These are phyloP conservation scores for Crotalus tigris DNA, from an alignment of 2,113 vertebrate genomes.

Conservation along the genomic window DNA sequence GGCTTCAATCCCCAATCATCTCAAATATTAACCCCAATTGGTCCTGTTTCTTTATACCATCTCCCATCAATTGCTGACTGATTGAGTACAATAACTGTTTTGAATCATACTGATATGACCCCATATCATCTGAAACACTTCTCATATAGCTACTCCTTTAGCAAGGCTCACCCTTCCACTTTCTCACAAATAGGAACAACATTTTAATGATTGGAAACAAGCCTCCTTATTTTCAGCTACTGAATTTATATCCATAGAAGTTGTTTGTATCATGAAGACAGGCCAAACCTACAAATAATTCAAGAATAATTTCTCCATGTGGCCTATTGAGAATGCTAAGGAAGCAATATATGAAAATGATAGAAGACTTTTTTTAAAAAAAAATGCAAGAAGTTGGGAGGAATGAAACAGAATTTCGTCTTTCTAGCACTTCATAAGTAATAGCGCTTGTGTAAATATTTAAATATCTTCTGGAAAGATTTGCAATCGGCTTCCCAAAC, in stretches of 20 bases:
- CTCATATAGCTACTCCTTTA: too few relatives aligned
- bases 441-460: constrained; percentile 38
- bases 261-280: background rate
- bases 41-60: too few relatives aligned
- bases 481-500: constrained; percentile 26
- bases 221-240: background rate
- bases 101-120: too few relatives aligned
- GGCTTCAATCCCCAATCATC: too few relatives aligned
- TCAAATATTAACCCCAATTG: too few relatives aligned
- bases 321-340: background rate
- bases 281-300: background rate
- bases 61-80: too few relatives aligned
- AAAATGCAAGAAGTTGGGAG: background rate
- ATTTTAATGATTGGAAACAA: background rate
- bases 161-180: too few relatives aligned
- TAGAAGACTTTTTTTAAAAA: background rate
- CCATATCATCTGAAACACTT: too few relatives aligned
- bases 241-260: background rate
- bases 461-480: constrained; percentile 26
- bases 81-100: too few relatives aligned
- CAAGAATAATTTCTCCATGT: background rate
- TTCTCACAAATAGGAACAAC: background rate
- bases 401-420: background rate
- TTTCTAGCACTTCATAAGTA: constrained; percentile 4
- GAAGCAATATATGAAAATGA: background rate